Conservation (phyloP, 2,888 invertebrate species). For the Dasysyrphus tricinctus region DNA sequence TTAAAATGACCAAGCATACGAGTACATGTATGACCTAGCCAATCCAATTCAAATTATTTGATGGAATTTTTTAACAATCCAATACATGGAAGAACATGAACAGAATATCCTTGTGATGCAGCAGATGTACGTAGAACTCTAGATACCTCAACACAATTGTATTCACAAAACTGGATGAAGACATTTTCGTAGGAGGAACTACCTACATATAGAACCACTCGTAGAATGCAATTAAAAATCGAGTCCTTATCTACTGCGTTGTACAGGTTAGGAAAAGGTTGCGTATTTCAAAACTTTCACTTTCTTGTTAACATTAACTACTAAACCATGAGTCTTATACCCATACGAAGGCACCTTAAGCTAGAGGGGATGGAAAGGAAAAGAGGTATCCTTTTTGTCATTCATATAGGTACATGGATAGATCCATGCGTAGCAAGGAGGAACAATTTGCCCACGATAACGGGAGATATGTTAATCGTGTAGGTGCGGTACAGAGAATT, state of each 20-base stretch:
- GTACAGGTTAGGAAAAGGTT: not conserved
- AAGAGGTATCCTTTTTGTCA: conserved; percentile 26
- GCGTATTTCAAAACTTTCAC: conserved; percentile 48
- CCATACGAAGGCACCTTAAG: not conserved
- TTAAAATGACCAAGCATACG: not conserved
- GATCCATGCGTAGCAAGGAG: not conserved
- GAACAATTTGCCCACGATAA: conserved; percentile 30
- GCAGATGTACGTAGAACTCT: not conserved
- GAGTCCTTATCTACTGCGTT: conserved; percentile 13
- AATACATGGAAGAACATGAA: not conserved
- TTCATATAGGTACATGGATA: not conserved
- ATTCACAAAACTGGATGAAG: not conserved
- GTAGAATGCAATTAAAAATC: conserved; percentile 54
- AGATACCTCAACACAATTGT: not conserved
- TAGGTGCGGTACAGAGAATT: conserved; percentile 20
- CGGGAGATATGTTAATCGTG: conserved; percentile 20
- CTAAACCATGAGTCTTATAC: conserved; percentile 5
- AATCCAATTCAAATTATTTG: not conserved
- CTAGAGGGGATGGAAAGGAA: conserved; percentile 2
- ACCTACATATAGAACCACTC: not conserved
- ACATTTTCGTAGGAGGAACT: not conserved
- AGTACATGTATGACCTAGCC: not conserved
- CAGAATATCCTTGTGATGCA: conserved; percentile 5
- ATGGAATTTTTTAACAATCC: not conserved
- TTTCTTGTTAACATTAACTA: conserved; percentile 47